A percentile compares a stretch with the other conserved stretches of the same genome.
Conservation (phyloP, 2,113 vertebrate species). For the Gasterosteus nipponicus region DNA sequence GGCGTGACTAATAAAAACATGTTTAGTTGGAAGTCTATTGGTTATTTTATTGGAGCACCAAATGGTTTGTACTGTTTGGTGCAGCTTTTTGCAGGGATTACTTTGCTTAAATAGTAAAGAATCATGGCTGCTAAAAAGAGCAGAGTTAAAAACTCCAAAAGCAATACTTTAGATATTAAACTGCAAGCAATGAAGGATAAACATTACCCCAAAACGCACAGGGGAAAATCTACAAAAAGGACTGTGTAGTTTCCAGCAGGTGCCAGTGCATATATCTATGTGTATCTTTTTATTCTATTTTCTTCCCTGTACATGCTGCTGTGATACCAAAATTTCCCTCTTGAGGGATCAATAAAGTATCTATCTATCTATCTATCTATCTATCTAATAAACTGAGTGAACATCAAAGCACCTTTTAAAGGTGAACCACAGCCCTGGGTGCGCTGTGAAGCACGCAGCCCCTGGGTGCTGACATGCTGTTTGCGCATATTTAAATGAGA, state of each 20-base stretch:
- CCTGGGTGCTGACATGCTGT: neutral
- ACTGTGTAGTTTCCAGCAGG: neutral
- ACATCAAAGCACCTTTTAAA: neutral
- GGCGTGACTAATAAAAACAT: constrained; percentile 8
- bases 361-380: too few species aligned
- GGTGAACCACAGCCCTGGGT: neutral
- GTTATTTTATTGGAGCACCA: neutral
- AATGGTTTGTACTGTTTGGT: neutral
- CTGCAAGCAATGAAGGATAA: neutral
- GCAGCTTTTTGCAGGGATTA: neutral
- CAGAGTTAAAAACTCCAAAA: neutral
- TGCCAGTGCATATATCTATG: neutral
- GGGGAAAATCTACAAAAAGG: neutral
- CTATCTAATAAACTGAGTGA: neutral
- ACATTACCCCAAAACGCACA: neutral
- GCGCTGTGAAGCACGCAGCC: neutral
- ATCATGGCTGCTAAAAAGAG: neutral
- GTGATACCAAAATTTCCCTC: too few species aligned
- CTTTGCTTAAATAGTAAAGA: neutral
- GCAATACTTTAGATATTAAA: neutral
- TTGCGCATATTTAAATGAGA: neutral
- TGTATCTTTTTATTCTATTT: too few species aligned
- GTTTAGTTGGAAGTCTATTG: neutral
- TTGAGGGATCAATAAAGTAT: too few species aligned
- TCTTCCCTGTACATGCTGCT: too few species aligned